Base-by-base conservation (phyloP, 1,140 invertebrate species). In the Centruroides vittatus region DNA sequence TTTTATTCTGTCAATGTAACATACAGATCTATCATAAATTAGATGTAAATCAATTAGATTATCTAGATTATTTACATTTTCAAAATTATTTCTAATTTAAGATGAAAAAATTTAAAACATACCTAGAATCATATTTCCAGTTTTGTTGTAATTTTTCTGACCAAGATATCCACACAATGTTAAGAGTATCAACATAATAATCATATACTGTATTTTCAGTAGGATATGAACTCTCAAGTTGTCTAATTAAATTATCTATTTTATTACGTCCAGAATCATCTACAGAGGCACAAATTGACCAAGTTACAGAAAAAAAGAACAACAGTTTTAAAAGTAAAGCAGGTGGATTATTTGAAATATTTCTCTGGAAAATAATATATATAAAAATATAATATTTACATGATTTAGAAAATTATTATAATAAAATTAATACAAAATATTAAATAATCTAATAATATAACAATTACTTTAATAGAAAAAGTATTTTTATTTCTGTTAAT, bases 131-230 rank as follows among this genome's bases (percentile, higher is more conserved):
- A 70, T 80, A 87, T 69, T 78, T 81, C 86, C 86, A 89, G 55
- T 78, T 77, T 52, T 78, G 74, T 8, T 79, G 79, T 61, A 90
- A 75, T 73, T 82, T 83, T 63, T 86, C 83, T 67, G 88, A 84
- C 88, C 89, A 91, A 34, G 81, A 80, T 48, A 82, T 74, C 74
- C 88, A 87, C 58, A 75, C 74, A 53, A 81, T 78, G 52, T 81
- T 78, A 60, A 80, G 78, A 12, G 79, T 74, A 69, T 92, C 87
- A 4, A 93, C 84, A 71, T 79, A 88, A 74, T 93, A 92, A 71
- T 92, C 88, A 75, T 87, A 92, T 4, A 92, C 79, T 0, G 85
- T 88, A 68, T 90, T 88, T 67, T 85, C 86, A 35, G 89, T 78
- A 0, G 88, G 88, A 73, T 89, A 90, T 2, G 84, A 80, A 8